phyloP scores from a whole-genome alignment of 1,140 invertebrate species.

The Dendroctonus valens region DNA sequence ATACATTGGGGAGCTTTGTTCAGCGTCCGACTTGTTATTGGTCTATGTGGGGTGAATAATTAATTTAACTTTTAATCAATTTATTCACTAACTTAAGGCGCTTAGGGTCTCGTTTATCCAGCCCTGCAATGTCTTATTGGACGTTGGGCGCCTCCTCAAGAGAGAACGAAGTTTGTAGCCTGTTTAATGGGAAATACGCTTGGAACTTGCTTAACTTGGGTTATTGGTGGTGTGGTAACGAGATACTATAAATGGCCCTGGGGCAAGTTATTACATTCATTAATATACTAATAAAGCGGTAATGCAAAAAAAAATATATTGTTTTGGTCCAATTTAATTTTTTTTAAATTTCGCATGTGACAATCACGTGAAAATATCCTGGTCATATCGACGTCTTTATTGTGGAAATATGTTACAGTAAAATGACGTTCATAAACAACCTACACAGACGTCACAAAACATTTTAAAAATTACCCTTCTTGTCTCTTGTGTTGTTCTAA shows the following conservation, averaged over 20 bases:
- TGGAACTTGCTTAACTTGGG: conserved; percentile 75
- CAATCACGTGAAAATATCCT: too few species aligned
- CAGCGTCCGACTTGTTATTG: conserved; percentile 25
- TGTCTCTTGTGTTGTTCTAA: too few species aligned
- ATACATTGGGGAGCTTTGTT: conserved; percentile 30
- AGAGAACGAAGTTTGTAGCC: conserved; percentile 73
- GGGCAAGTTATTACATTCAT: conserved; percentile 45
- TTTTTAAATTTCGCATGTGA: too few species aligned
- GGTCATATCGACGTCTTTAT: too few species aligned
- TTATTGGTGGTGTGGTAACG: conserved; percentile 65
- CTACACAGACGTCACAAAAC: too few species aligned
- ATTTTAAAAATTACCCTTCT: too few species aligned
- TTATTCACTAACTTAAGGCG: too few species aligned
- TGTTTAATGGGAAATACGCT: conserved; percentile 72
- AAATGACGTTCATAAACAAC: too few species aligned
- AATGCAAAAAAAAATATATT: background rate
- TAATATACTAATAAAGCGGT: too few species aligned
- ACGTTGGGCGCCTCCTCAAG: conserved; percentile 69
- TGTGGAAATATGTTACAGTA: too few species aligned
- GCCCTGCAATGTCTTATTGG: conserved; percentile 68
- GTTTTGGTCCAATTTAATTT: too few species aligned
- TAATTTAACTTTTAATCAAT: background rate
- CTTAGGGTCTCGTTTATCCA: conserved; percentile 69
- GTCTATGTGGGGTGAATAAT: conserved; percentile 28
- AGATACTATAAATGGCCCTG: conserved; percentile 67